Conservation (phyloP, 2,113 vertebrate genomes). For the Natator depressus region DNA sequence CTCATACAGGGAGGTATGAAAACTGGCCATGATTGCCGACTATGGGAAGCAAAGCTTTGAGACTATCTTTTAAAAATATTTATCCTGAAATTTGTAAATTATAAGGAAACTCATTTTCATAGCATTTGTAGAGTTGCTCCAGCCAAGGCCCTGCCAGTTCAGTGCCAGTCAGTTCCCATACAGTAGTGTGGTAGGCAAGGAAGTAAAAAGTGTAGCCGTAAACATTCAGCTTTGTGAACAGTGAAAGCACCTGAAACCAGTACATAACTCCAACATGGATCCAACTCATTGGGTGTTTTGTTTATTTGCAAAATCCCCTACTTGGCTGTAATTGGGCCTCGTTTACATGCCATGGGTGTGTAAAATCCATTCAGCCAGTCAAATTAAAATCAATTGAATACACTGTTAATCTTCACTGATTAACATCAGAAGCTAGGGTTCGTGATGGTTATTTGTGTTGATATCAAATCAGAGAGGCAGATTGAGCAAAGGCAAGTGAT, state of each 20-base stretch:
- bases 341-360: neutral
- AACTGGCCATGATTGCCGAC: neutral
- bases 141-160: neutral
- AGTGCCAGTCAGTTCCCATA: neutral
- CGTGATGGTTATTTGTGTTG: neutral
- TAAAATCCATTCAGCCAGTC: neutral
- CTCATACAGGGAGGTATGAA: neutral
- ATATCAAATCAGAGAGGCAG: neutral
- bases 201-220: neutral
- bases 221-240: neutral
- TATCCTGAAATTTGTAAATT: neutral
- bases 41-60: neutral
- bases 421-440: neutral
- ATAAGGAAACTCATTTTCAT: neutral
- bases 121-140: neutral
- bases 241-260: neutral
- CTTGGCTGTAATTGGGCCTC: neutral
- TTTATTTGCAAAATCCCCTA: neutral
- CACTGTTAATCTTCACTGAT: neutral
- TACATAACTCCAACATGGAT: neutral
- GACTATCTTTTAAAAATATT: neutral
- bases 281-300: neutral
- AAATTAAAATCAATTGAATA: neutral
- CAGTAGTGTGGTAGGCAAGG: neutral
- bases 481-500: neutral